Conservation (phyloP, 2,888 invertebrate species). For the Cataglyphis cursor region DNA sequence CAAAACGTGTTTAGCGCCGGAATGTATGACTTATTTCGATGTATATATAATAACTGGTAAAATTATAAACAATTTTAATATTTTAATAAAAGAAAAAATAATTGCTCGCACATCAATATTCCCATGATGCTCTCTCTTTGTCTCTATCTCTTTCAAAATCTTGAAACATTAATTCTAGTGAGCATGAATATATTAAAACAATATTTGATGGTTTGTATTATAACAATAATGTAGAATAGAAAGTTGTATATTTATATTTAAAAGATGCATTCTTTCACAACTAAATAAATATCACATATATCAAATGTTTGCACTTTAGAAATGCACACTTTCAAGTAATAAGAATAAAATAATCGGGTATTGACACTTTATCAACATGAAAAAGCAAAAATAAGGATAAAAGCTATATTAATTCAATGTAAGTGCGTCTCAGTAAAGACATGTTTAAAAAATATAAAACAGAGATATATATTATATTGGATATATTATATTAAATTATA, state of each 20-base stretch:
- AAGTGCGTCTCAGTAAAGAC: background rate
- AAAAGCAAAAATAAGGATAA: slow-evolving; percentile 32
- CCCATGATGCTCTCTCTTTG: background rate
- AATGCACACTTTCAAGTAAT: background rate
- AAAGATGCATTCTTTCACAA: background rate
- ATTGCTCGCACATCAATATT: background rate
- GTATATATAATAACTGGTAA: slow-evolving; percentile 22
- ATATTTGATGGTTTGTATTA: background rate
- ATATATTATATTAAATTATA: background rate
- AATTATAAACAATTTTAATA: slow-evolving; percentile 24
- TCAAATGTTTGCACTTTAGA: slow-evolving; percentile 16
- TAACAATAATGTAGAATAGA: background rate
- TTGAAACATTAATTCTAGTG: background rate
- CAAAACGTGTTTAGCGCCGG: background rate
- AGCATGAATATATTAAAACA: background rate
- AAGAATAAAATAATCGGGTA: slow-evolving; percentile 35
- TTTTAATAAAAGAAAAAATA: background rate
- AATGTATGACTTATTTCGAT: background rate
- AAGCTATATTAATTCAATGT: slow-evolving; percentile 38
- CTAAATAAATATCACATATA: background rate
- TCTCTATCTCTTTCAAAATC: background rate
- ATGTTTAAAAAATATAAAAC: slow-evolving; percentile 10
- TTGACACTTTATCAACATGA: slow-evolving; percentile 27
- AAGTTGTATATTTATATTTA: slow-evolving; percentile 7
- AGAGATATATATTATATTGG: background rate